Evolutionary conservation across 2,113 vertebrate genomes (phyloP).

Genomic region (Tychaedon coryphoeus): DNA sequence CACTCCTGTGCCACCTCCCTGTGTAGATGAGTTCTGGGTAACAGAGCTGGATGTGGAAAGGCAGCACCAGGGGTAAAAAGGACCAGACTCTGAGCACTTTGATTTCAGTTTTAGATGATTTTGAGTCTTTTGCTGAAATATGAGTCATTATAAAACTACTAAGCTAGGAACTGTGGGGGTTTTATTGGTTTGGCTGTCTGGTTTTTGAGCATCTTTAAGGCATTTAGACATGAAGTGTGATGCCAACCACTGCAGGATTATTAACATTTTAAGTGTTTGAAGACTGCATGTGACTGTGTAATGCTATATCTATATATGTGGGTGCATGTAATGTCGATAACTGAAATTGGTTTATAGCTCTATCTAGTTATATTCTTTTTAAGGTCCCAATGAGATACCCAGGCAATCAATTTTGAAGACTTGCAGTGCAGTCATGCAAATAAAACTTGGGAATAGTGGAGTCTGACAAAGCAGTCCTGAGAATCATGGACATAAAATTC

Average conservation of each 20-base stretch:
- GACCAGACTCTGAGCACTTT: not conserved
- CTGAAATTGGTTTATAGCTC: not conserved
- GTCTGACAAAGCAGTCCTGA: not conserved
- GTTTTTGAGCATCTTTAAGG: constrained; percentile 32
- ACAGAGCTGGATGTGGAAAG: not conserved
- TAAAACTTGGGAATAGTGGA: not conserved
- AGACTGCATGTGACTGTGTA: not conserved
- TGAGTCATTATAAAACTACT: constrained; percentile 14
- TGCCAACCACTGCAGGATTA: not conserved
- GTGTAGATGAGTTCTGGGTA: not conserved
- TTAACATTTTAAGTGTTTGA: constrained; percentile 8
- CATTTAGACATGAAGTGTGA: constrained; percentile 6
- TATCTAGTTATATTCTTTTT: not conserved
- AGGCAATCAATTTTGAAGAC: not conserved
- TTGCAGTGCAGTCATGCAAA: not conserved
- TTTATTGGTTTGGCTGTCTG: constrained; percentile 24
- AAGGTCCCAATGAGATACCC: not conserved
- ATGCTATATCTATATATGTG: not conserved
- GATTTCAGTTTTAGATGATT: not conserved
- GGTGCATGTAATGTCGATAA: not conserved
- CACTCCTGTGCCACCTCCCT: not conserved
- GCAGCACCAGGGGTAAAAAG: not conserved
- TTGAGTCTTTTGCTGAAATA: not conserved
- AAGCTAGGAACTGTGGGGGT: not conserved
- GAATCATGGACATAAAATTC: not conserved